A percentile compares a stretch with the other conserved stretches of the same genome.
phyloP scores from a whole-genome alignment of 2,113 vertebrate genomes.

The Salvelinus fontinalis region DNA sequence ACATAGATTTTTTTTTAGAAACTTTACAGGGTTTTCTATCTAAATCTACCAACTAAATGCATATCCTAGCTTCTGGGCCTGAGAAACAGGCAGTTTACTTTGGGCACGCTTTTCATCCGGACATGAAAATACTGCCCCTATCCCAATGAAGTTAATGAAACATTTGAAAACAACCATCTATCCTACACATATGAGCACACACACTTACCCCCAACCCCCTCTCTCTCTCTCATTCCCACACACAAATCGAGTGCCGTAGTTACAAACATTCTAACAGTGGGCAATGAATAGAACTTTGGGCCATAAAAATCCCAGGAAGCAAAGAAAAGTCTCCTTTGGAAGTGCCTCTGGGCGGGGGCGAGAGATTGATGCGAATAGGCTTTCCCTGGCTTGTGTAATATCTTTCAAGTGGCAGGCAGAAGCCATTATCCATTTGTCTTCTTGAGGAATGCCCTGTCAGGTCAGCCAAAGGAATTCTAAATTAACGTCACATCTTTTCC shows the following conservation, averaged over 20 bases:
- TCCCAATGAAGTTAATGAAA: background rate
- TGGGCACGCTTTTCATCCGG: too few relatives aligned
- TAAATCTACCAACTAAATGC: too few relatives aligned
- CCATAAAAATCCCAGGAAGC: conserved; percentile 21
- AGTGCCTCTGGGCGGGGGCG: conserved; percentile 41
- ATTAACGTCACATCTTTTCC: conserved; percentile 64
- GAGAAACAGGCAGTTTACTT: too few relatives aligned
- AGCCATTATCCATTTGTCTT: conserved; percentile 69
- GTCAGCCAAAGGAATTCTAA: conserved; percentile 65
- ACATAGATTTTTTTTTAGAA: too few relatives aligned
- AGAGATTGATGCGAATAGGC: conserved; percentile 64
- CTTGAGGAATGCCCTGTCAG: conserved; percentile 63
- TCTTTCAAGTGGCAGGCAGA: conserved; percentile 69
- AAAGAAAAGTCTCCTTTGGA: conserved; percentile 37
- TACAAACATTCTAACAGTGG: background rate
- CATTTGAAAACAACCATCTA: background rate
- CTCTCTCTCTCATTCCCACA: background rate
- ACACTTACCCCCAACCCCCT: too few relatives aligned
- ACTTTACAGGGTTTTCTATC: too few relatives aligned
- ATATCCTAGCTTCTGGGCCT: too few relatives aligned
- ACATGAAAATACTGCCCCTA: too few relatives aligned
- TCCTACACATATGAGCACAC: conserved; percentile 10
- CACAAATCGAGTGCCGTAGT: background rate
- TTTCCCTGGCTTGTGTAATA: conserved; percentile 63
- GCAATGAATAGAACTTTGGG: conserved; percentile 16